These are phyloP conservation scores for Anguilla japonica DNA, from an alignment of 2,113 vertebrate genomes.

Conservation along the genomic window DNA sequence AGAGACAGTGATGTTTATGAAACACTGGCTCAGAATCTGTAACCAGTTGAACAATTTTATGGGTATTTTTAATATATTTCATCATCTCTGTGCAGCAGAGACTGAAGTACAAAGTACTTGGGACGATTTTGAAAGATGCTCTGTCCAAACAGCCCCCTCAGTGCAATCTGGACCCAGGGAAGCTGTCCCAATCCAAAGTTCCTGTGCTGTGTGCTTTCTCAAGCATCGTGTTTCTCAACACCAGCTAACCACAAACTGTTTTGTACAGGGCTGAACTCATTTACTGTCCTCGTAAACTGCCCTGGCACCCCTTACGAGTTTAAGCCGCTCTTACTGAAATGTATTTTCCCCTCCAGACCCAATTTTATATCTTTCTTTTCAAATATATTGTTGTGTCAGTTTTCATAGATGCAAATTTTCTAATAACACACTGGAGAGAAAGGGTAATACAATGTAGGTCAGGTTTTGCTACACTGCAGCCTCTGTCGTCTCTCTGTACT, in stretches of 20 bases:
- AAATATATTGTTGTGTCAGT: neutral
- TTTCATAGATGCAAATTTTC: neutral
- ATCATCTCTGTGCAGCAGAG: constrained; percentile 24
- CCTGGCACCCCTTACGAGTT: neutral
- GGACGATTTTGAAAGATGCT: neutral
- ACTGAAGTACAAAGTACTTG: neutral
- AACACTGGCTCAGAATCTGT: neutral
- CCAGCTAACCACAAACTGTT: constrained; percentile 8
- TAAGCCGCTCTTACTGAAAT: neutral
- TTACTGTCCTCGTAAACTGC: neutral
- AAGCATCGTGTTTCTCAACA: constrained; percentile 11
- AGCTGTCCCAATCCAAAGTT: constrained; percentile 9
- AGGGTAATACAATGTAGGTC: neutral
- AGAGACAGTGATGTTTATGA: constrained; percentile 11
- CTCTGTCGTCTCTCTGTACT: constrained; percentile 13
- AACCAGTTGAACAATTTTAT: constrained; percentile 3
- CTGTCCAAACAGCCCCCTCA: neutral
- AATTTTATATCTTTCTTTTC: neutral
- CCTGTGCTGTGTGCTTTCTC: neutral
- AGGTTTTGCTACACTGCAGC: neutral
- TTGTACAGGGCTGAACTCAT: neutral
- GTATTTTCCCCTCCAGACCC: neutral
- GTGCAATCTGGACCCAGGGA: constrained; percentile 3
- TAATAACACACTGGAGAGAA: neutral
- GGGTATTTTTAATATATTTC: neutral